Conservation (phyloP, 2,113 vertebrate species). For the Eidolon helvum region DNA sequence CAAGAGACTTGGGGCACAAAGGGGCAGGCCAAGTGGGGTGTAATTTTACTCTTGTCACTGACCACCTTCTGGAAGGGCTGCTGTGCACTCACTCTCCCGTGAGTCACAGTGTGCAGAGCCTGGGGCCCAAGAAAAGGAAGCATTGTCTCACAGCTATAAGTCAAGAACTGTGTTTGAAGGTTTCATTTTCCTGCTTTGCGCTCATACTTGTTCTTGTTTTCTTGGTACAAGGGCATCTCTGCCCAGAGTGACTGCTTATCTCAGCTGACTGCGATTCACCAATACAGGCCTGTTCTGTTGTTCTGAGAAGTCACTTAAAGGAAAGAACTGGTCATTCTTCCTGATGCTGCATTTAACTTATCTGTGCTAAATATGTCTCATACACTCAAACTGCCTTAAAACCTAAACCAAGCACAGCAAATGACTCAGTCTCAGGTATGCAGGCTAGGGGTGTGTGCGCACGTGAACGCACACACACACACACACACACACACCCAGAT, state of each 20-base stretch:
- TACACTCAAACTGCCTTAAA: slow-evolving; percentile 38
- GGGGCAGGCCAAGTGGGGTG: neutral
- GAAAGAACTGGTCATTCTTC: slow-evolving; percentile 11
- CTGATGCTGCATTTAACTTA: slow-evolving; percentile 37
- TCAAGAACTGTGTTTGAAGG: neutral
- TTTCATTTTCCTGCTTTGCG: neutral
- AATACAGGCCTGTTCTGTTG: slow-evolving; percentile 27
- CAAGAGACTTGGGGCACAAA: neutral
- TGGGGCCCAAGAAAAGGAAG: slow-evolving; percentile 1
- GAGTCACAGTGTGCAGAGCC: neutral
- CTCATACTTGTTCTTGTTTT: slow-evolving; percentile 26
- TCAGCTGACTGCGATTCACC: slow-evolving; percentile 39
- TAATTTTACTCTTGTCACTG: neutral
- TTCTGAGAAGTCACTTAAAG: slow-evolving; percentile 44
- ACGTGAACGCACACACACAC: neutral
- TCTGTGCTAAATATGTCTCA: slow-evolving; percentile 43
- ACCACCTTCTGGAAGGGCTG: neutral
- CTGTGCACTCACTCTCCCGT: neutral
- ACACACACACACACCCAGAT: neutral
- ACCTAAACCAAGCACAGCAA: slow-evolving; percentile 28
- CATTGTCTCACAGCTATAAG: neutral
- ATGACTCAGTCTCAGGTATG: neutral
- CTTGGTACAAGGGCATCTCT: slow-evolving; percentile 13
- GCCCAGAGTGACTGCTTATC: neutral
- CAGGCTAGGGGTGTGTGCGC: neutral